Evolutionary conservation across 2,888 invertebrate species (phyloP).

Genomic region (Sturmia bella): DNA sequence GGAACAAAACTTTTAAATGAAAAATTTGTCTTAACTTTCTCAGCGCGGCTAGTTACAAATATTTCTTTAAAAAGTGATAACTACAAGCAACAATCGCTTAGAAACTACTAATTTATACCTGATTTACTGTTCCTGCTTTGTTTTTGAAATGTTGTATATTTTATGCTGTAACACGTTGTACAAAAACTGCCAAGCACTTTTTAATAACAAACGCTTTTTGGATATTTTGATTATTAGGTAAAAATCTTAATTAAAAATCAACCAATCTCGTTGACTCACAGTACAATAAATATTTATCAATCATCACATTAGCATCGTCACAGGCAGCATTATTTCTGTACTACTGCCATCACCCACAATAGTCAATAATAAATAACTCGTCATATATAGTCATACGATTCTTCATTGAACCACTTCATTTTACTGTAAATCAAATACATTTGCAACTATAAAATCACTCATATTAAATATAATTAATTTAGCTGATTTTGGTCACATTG

Average conservation of each 20-base stretch:
- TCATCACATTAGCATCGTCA: constrained; percentile 9
- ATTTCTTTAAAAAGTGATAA: no score
- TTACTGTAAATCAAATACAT: constrained; percentile 33
- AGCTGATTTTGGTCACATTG: constrained; percentile 78
- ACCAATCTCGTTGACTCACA: not conserved
- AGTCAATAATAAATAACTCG: not conserved
- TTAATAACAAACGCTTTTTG: constrained; percentile 21
- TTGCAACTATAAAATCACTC: constrained; percentile 48
- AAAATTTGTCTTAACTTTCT: no score
- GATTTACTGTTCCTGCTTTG: no score
- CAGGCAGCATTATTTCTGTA: constrained; percentile 10
- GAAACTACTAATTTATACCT: no score
- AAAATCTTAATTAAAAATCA: not conserved
- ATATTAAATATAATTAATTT: constrained; percentile 59
- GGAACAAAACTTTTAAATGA: no score
- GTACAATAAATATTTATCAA: not conserved
- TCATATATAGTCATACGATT: constrained; percentile 16
- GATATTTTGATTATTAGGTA: constrained; percentile 19
- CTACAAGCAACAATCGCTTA: no score
- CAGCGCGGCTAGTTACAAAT: no score
- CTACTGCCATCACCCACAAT: not conserved
- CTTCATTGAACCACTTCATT: not conserved
- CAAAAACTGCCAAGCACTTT: constrained; percentile 27
- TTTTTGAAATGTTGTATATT: constrained; percentile 29
- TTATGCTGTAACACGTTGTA: constrained; percentile 27